A percentile compares a stretch with the other conserved stretches of the same genome.
Conservation (phyloP, 2,888 invertebrate genomes). For the Drosophila anceps region DNA sequence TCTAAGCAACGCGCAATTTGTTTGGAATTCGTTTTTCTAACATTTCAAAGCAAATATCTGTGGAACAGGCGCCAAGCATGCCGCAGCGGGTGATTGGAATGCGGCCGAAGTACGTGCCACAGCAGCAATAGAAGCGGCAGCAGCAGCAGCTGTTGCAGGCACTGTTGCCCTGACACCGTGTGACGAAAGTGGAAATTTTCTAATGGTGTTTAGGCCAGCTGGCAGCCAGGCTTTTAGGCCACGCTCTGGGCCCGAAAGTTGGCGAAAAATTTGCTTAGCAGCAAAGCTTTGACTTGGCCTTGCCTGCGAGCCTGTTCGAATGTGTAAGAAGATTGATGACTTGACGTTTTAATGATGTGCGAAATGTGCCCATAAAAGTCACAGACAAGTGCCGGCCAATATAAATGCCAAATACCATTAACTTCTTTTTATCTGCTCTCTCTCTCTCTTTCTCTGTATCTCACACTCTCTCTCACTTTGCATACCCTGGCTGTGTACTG, state of each 20-base stretch:
- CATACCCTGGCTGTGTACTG: conserved; percentile 10
- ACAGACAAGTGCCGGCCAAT: conserved; percentile 38
- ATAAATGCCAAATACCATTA: not conserved
- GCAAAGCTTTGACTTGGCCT: conserved; percentile 20
- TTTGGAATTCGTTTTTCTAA: conserved; percentile 72
- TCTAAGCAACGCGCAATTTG: conserved; percentile 60
- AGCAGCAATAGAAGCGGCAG: not conserved
- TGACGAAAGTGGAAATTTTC: conserved; percentile 85
- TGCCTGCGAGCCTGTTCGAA: conserved; percentile 83
- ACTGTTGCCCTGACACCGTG: conserved; percentile 81
- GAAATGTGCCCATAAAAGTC: conserved; percentile 77
- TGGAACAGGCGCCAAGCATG: conserved; percentile 79
- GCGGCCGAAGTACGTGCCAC: conserved; percentile 27
- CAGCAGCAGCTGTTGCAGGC: not conserved
- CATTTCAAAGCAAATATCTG: conserved; percentile 85
- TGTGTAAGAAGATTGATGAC: conserved; percentile 85
- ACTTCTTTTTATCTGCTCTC: conserved; percentile 5
- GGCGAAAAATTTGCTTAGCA: conserved; percentile 32
- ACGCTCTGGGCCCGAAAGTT: conserved; percentile 16
- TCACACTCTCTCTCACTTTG: conserved; percentile 1
- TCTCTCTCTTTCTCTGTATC: no score
- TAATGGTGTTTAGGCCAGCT: conserved; percentile 59
- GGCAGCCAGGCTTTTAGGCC: conserved; percentile 19
- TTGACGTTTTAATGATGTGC: conserved; percentile 85
- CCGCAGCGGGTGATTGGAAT: conserved; percentile 68